Base-by-base conservation (phyloP, 2,113 vertebrate species). In the Entomyzon cyanotis region DNA sequence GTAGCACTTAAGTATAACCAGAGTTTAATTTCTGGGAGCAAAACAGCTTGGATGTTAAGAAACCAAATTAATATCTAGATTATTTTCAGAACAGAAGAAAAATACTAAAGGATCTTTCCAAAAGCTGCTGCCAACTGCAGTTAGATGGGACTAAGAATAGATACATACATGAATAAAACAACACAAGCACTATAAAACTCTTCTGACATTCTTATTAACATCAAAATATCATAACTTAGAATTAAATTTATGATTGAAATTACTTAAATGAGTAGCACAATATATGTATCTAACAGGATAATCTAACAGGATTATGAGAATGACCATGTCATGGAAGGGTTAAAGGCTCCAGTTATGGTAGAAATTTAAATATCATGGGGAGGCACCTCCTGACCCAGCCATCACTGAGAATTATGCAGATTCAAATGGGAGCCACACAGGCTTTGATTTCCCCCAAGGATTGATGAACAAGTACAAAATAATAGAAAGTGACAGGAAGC, bases 401-500 rank as follows among this genome's bases (percentile, higher is more conserved):
- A 96, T 97, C 97, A 93, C 95, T 95, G 93, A 97, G 97, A 93
- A 97, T 98, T 98, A 98, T 98, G 97, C 97, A 98, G 97, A 98
- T 97, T 97, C 95, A 97, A 97, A 97, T 91, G 89, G 96, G 94
- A 98, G 90, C 94, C 87, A 96, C 93, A 96, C 78, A 97, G 97
- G 93, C 97, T 98, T 97, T 97, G 95, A 98, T 98, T 97, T 98
- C 98, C 98, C 98, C 95, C 97, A 98, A 98, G 98, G 98, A 97
- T 95, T 97, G 96, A 97, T 95, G 97, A 97, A 97, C 96, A 97
- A 95, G 96, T 98, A 97, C 95, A 98, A 97, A 97, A 97, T 98
- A 98, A 98, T 98, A 97, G 96, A 96, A 98, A 98, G 98, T 98
- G 98, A 98, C 98, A 98, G 96, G 96, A 97, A 98, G 98, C 98